phyloP scores from a whole-genome alignment of 2,888 invertebrate genomes.

The Neoitamus cyanurus region DNA sequence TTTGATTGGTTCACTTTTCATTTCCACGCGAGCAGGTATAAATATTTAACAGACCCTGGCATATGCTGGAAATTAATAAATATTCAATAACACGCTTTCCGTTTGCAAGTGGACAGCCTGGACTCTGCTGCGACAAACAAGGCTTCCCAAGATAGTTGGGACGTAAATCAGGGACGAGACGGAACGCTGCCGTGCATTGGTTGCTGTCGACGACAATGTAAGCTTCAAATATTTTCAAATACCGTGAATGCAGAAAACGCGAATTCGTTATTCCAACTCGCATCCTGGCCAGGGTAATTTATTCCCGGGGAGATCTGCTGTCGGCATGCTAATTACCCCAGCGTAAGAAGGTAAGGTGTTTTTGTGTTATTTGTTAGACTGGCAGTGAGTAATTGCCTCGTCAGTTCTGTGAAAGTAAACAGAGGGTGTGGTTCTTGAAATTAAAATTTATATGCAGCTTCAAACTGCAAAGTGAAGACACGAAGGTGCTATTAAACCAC shows the following conservation, averaged over 20 bases:
- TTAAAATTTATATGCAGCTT: background rate
- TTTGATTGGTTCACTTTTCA: conserved; percentile 5
- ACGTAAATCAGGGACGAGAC: background rate
- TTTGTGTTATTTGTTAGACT: background rate
- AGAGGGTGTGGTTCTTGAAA: background rate
- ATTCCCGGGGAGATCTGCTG: background rate
- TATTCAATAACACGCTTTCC: conserved; percentile 37
- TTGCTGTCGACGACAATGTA: no score
- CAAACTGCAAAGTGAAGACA: background rate
- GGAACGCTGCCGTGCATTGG: background rate
- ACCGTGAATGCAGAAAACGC: background rate
- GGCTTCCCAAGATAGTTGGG: background rate
- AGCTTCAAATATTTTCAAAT: conserved; percentile 8
- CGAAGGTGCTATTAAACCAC: background rate
- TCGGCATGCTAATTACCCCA: background rate
- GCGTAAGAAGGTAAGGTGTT: background rate
- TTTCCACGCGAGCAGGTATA: background rate
- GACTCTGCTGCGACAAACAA: background rate
- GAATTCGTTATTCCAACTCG: conserved; percentile 1
- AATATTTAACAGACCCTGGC: background rate
- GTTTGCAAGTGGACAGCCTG: background rate
- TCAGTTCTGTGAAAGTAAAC: background rate
- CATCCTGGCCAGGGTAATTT: conserved; percentile 16
- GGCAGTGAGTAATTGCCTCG: background rate
- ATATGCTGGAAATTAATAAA: conserved; percentile 13